Base-by-base conservation (phyloP, 2,888 invertebrate genomes). In the Hybos culiciformis region DNA sequence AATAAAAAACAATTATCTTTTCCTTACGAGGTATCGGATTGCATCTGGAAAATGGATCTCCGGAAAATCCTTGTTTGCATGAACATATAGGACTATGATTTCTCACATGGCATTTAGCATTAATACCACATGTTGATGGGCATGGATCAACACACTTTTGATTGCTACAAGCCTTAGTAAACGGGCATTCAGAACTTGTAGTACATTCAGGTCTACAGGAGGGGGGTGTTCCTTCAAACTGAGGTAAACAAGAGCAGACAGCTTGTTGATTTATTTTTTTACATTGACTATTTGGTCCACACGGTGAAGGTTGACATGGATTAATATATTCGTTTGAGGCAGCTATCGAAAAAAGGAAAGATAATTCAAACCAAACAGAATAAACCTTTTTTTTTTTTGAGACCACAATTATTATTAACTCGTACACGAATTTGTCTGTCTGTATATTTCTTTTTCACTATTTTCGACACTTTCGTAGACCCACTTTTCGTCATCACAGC, bases 181-280 rank as follows among this genome's bases (percentile, higher is more conserved):
- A 67, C 2, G 72, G 50, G 58, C 81, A 80, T 59, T 80, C 78
- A 44, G 71, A 69, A 51, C 85, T 81, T 45, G 74, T 72, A 37
- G 80, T 73, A 60, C 87, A 87, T 65, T 86, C 85, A 11, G 84
- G 84, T 50, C 78, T 73, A 56, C 85, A 85, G 48, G 78, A 74
- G 5, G 84, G 83, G 38, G 81, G 78, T 39, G 74, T 65, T 21
- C 81, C 80, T 7, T 69, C 66, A 54, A 73, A 78, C 41, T 73
- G 72, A 2, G 73, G 67, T 36, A 75, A 58, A 55, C 82, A 82
- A 12, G 70, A 69, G 55, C 80, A 81, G 14, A 71, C 63, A 1
- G 76, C 74, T 47, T 74, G 70, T 23, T 70, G 68, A 41, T 69
- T 66, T 2, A 69, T 56, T 39, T 67, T 70, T 48, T 59, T 63